Conservation (phyloP, 2,888 invertebrate genomes). For the Lagria hirta region DNA sequence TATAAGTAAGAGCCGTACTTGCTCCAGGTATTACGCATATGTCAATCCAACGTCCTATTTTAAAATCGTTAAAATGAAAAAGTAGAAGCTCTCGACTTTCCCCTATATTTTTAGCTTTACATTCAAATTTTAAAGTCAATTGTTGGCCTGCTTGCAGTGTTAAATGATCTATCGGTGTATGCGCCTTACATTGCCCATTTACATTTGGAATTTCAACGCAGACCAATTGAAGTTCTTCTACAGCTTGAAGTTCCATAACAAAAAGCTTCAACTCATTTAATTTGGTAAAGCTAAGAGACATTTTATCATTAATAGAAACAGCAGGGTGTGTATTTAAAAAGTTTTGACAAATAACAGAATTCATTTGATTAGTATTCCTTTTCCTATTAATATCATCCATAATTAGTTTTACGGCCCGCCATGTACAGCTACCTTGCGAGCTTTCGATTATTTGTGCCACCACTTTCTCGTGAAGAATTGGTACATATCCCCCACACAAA, state of each 20-base stretch:
- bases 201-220: constrained; percentile 58
- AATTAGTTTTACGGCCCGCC: constrained; percentile 62
- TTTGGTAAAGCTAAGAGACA: constrained; percentile 51
- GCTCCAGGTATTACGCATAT: constrained; percentile 55
- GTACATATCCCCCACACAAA: constrained; percentile 58
- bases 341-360: no score
- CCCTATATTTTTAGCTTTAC: constrained; percentile 63
- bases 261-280: constrained; percentile 54
- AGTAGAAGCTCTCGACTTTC: constrained; percentile 62
- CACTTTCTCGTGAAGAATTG: constrained; percentile 64
- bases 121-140: constrained; percentile 56
- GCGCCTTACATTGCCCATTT: constrained; percentile 46
- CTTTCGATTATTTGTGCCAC: constrained; percentile 73
- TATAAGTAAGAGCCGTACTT: no score
- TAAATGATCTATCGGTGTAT: constrained; percentile 50
- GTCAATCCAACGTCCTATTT: constrained; percentile 61
- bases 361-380: no score
- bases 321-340: constrained; percentile 51
- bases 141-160: constrained; percentile 54
- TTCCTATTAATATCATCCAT: constrained; percentile 38
- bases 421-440: constrained; percentile 59
- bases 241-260: constrained; percentile 53
- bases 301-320: constrained; percentile 58
- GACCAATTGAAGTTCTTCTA: constrained; percentile 52
- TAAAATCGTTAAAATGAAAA: constrained; percentile 63